Evolutionary conservation across 2,113 vertebrate genomes (phyloP), one percentile per base, ranked within the genome.

Genomic region (Papio anubis): DNA sequence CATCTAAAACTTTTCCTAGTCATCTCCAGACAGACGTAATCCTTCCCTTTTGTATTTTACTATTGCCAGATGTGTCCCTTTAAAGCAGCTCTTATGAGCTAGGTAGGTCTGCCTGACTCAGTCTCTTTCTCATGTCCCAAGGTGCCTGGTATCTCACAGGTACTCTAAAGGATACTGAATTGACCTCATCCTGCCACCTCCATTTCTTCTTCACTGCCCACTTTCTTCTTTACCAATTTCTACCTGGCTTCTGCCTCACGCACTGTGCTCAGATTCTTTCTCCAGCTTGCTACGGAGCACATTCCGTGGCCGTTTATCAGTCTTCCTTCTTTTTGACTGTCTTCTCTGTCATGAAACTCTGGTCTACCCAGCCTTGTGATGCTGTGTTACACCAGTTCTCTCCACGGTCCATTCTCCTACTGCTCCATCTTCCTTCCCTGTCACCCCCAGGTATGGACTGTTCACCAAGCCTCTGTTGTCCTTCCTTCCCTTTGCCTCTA

Each of bases 401-500:
- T 93, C 18, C 3, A 3, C 25, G 9, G 52, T 64, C 32, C 13
- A 17, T 40, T 35, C n/a, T 57, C 80, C 32, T 16, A 1, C 59
- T 1, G 6, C 9, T 23, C 30, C 20, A 0, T 48, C 48, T 73
- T 83, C 84, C 38, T 85, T 83, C 40, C 68, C 66, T 57, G n/a
- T 27, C 17, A 8, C 70, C 83, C 4, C 0, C 16, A 14, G 8
- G 5, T 9, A 1, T 4, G 6, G 4, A 61, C 82, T 57, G 2
- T 40, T 30, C 12, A 45, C 78, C 45, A 8, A 3, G n/a, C 35
- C 59, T 66, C 82, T 12, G 35, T 32, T n/a, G 27, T 75, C 25
- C 40, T 18, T 83, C 13, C 32, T 70, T 90, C 59, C 82, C 6
- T 73, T 48, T 10, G 9, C 78, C 52, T 85, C 32, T 16, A 0